Percentiles rank a stretch among this genome's conserved stretches.
phyloP scores from a whole-genome alignment of 1,140 invertebrate species.

The Trichoplusia ni region DNA sequence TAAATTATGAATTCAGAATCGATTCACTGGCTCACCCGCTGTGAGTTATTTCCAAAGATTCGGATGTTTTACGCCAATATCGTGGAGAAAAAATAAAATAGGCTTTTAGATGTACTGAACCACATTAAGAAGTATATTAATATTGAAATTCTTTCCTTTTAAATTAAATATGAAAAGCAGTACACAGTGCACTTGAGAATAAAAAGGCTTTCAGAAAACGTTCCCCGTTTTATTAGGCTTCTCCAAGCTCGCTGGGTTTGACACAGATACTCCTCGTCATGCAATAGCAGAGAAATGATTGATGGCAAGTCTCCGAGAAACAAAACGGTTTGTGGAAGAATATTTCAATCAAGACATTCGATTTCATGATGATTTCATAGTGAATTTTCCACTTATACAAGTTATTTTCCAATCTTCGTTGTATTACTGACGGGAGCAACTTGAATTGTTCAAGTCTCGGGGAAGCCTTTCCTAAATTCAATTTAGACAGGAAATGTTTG shows the following conservation, averaged over 20 bases:
- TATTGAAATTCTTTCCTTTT: too few relatives aligned
- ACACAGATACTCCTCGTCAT: constrained; percentile 12
- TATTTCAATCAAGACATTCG: constrained; percentile 15
- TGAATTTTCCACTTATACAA: constrained; percentile 16
- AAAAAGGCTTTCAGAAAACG: too few relatives aligned
- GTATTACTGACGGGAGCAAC: neutral
- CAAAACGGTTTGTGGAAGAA: constrained; percentile 13
- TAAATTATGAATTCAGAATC: constrained; percentile 70
- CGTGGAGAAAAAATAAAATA: neutral
- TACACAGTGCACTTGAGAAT: too few relatives aligned
- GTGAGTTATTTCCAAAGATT: constrained; percentile 52
- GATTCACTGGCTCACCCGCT: constrained; percentile 50
- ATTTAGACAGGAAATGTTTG: neutral
- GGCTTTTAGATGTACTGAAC: too few relatives aligned
- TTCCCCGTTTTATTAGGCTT: too few relatives aligned
- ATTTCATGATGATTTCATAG: constrained; percentile 26
- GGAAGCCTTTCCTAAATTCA: constrained; percentile 10
- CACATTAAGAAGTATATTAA: too few relatives aligned
- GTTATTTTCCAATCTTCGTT: constrained; percentile 20
- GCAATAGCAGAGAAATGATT: constrained; percentile 17
- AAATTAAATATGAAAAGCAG: too few relatives aligned
- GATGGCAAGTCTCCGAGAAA: constrained; percentile 12
- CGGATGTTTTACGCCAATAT: constrained; percentile 6
- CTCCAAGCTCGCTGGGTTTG: neutral
- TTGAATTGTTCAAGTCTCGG: constrained; percentile 14